Conservation (phyloP, 2,113 vertebrate species). For the Rhinichthys klamathensis region DNA sequence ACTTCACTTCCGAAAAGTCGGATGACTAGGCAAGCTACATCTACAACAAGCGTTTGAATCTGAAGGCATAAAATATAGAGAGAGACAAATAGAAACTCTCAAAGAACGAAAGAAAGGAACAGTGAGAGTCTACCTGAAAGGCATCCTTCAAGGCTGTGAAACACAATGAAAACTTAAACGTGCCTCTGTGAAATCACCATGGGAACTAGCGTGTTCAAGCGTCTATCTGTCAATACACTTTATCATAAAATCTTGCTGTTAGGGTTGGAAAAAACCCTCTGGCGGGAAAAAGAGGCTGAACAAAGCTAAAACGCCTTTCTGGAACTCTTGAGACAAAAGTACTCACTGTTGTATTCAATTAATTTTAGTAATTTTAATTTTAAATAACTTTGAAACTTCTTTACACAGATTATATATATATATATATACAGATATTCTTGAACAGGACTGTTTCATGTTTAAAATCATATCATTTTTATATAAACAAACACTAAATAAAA, state of each 20-base stretch:
- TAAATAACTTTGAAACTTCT: too few relatives aligned
- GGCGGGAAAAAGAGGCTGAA: neutral
- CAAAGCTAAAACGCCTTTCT: neutral
- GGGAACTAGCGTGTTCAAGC: constrained; percentile 3
- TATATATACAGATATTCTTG: too few relatives aligned
- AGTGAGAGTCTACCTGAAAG: neutral
- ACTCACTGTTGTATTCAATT: neutral
- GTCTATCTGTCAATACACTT: neutral
- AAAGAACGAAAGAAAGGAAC: neutral
- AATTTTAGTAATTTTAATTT: too few relatives aligned
- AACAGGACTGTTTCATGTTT: too few relatives aligned
- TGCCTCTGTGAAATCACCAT: constrained; percentile 17
- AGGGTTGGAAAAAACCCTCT: neutral
- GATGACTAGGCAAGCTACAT: neutral
- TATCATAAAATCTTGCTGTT: constrained; percentile 18
- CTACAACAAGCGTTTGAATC: neutral
- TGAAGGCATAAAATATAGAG: constrained; percentile 10
- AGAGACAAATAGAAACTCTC: constrained; percentile 11
- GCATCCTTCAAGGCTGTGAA: constrained; percentile 14
- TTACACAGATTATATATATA: too few relatives aligned
- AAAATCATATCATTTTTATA: too few relatives aligned
- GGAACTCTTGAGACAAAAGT: neutral
- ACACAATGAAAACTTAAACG: neutral
- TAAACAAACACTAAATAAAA: too few relatives aligned
- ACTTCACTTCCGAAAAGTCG: neutral